These are phyloP conservation scores for Drosophila melanosoma DNA, from an alignment of 2,888 invertebrate genomes.

Conservation along the genomic window DNA sequence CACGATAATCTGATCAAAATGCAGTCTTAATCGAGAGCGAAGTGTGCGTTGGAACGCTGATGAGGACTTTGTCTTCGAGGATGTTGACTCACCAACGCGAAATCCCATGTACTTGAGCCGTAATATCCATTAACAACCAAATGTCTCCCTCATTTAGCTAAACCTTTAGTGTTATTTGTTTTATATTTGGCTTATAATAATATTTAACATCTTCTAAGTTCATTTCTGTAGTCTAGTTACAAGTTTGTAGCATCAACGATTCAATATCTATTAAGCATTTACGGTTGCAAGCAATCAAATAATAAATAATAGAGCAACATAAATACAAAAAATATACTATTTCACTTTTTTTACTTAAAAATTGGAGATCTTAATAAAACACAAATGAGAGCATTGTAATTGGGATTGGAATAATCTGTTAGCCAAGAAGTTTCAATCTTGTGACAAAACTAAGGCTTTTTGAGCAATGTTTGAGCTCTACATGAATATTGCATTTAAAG, in stretches of 20 bases:
- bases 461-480: too few relatives aligned
- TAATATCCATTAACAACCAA: slow-evolving; percentile 41
- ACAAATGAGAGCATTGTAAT: background rate
- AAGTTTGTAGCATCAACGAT: slow-evolving; percentile 30
- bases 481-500: background rate
- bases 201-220: slow-evolving; percentile 35
- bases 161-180: slow-evolving; percentile 30
- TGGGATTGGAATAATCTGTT: background rate
- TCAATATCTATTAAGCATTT: slow-evolving; percentile 68
- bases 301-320: slow-evolving; percentile 55
- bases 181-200: slow-evolving; percentile 46
- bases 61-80: slow-evolving; percentile 83
- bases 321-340: background rate
- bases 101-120: slow-evolving; percentile 67
- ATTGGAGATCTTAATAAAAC: background rate
- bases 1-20: slow-evolving; percentile 10
- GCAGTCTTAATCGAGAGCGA: slow-evolving; percentile 78
- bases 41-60: slow-evolving; percentile 82
- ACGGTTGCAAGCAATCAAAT: slow-evolving; percentile 56
- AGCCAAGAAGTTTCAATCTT: background rate
- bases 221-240: slow-evolving; percentile 49
- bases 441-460: background rate
- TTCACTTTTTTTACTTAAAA: background rate
- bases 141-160: background rate
- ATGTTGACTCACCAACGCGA: slow-evolving; percentile 79